These are phyloP conservation scores for Theropithecus gelada DNA, from an alignment of 2,113 vertebrate species.

Conservation along the genomic window DNA sequence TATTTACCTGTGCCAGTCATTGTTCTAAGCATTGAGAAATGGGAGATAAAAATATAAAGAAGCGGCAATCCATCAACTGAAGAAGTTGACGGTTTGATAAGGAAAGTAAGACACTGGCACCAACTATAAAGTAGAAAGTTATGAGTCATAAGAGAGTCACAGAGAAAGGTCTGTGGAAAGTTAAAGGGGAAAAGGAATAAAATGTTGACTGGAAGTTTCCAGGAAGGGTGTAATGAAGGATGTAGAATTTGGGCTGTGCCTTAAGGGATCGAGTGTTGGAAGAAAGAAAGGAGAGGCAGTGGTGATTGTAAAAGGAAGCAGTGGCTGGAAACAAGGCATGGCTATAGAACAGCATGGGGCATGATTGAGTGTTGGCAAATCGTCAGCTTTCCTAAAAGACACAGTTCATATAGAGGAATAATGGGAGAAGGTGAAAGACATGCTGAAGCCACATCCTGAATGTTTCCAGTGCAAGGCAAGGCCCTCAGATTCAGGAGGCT, in stretches of 20 bases:
- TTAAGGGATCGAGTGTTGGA: not conserved
- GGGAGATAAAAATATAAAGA: not conserved
- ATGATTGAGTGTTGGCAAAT: not conserved
- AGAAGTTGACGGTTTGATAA: conserved; percentile 23
- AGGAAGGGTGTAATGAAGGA: conserved; percentile 19
- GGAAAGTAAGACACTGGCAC: conserved; percentile 20
- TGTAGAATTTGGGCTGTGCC: not conserved
- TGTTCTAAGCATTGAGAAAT: not conserved
- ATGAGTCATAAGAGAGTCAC: conserved; percentile 13
- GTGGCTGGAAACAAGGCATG: not conserved
- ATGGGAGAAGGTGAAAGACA: not conserved
- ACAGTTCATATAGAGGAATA: not conserved
- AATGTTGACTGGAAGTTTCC: not conserved
- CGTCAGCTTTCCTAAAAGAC: not conserved
- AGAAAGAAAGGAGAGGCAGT: not conserved
- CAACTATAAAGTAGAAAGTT: not conserved
- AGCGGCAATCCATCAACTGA: not conserved
- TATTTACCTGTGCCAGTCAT: conserved; percentile 23
- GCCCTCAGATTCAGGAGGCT: not conserved
- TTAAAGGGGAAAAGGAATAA: not conserved
- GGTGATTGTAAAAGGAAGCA: not conserved
- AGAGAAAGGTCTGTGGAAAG: not conserved
- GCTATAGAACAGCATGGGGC: not conserved
- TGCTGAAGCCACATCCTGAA: not conserved
- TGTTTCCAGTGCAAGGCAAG: not conserved